These are phyloP conservation scores for Hanleya hanleyi DNA, from an alignment of 2,888 invertebrate species.

Conservation along the genomic window DNA sequence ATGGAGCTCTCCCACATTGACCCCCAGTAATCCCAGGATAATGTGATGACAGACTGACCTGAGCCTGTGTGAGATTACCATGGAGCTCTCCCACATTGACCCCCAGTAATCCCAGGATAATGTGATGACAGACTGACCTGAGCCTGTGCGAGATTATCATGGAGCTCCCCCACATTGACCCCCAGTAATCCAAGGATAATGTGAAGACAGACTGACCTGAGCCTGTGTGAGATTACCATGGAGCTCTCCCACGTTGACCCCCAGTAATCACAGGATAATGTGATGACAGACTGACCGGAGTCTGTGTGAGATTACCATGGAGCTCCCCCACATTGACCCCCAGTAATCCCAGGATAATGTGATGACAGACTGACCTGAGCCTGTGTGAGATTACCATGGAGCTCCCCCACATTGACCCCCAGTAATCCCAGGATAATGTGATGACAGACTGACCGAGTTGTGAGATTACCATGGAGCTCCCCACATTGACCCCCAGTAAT, in stretches of 20 bases:
- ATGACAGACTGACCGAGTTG: too few relatives aligned
- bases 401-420: constrained; percentile 89
- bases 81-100: constrained; percentile 93
- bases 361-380: constrained; percentile 83
- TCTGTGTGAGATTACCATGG: constrained; percentile 97
- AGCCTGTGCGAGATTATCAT: constrained; percentile 96
- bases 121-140: constrained; percentile 84
- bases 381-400: constrained; percentile 98
- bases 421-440: constrained; percentile 93
- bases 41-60: constrained; percentile 76
- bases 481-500: constrained; percentile 88
- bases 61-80: constrained; percentile 96
- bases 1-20: constrained; percentile 93
- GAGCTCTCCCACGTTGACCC: constrained; percentile 90
- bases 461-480: constrained; percentile 98
- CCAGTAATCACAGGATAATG: constrained; percentile 91
- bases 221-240: constrained; percentile 98
- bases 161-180: constrained; percentile 90
- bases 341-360: constrained; percentile 91
- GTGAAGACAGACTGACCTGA: constrained; percentile 82
- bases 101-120: constrained; percentile 91
- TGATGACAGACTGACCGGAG: constrained; percentile 75
- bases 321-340: constrained; percentile 92
- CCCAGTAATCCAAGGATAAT: constrained; percentile 93
- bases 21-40: constrained; percentile 89